Conservation (phyloP, 1,140 invertebrate species). For the Teleopsis dalmanni region DNA sequence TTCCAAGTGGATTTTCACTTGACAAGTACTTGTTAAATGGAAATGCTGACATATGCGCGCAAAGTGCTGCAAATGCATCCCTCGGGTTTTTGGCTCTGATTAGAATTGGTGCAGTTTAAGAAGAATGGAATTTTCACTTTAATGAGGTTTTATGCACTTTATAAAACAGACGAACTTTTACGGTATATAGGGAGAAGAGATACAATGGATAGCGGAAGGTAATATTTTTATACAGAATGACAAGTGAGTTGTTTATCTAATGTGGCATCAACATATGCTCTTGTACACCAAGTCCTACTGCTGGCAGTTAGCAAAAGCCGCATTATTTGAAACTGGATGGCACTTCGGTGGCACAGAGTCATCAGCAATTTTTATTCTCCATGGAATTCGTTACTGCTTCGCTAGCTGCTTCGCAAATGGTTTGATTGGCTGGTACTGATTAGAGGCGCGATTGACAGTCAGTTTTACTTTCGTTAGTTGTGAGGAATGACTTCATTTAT, state of each 20-base stretch:
- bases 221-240: constrained; percentile 14
- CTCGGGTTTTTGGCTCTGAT: constrained; percentile 27
- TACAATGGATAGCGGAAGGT: neutral
- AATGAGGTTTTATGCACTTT: too few relatives aligned
- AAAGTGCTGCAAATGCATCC: constrained; percentile 17
- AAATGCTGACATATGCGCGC: constrained; percentile 41
- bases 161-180: too few relatives aligned
- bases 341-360: too few relatives aligned
- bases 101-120: constrained; percentile 25
- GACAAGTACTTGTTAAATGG: constrained; percentile 16
- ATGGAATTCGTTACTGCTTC: neutral
- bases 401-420: too few relatives aligned
- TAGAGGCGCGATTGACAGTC: constrained; percentile 5
- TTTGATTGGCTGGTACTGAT: constrained; percentile 1
- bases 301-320: neutral
- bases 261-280: constrained; percentile 45
- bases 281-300: neutral
- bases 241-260: constrained; percentile 43
- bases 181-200: neutral
- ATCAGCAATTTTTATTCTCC: neutral
- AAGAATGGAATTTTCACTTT: too few relatives aligned
- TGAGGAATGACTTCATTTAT: constrained; percentile 29
- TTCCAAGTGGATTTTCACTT: neutral
- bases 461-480: neutral
- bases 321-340: too few relatives aligned